Evolutionary conservation across 2,113 vertebrate species (phyloP).

Genomic region (Hippocampus zosterae): DNA sequence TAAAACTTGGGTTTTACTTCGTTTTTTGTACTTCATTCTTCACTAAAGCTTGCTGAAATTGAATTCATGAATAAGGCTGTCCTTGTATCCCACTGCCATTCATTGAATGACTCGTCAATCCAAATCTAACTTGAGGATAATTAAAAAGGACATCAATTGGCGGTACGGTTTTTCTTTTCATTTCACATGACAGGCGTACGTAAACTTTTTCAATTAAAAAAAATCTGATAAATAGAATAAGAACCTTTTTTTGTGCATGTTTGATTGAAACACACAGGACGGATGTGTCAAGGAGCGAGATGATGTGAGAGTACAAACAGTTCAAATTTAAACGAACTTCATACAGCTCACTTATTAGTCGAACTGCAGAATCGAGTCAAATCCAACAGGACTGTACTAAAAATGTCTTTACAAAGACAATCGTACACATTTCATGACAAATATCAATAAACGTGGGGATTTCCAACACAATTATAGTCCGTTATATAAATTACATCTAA

Average conservation of each 20-base stretch:
- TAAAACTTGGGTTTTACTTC: neutral
- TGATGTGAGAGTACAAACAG: neutral
- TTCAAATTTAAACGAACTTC: neutral
- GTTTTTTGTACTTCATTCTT: conserved; percentile 21
- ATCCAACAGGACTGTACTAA: neutral
- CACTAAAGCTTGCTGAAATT: conserved; percentile 42
- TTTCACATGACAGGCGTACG: conserved; percentile 41
- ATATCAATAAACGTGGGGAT: too few species aligned
- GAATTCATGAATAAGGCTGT: conserved; percentile 43
- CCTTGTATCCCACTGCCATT: conserved; percentile 47
- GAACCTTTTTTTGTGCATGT: conserved; percentile 10
- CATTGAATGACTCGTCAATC: conserved; percentile 64
- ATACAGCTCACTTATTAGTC: neutral
- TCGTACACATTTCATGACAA: neutral
- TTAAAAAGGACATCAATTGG: conserved; percentile 59
- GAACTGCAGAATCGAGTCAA: neutral
- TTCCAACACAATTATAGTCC: neutral
- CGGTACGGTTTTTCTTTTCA: conserved; percentile 32
- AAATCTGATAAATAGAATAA: conserved; percentile 18
- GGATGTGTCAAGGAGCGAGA: neutral
- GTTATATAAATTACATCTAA: too few species aligned
- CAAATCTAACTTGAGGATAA: conserved; percentile 50
- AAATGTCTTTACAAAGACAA: neutral
- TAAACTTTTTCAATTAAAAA: conserved; percentile 27
- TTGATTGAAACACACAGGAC: conserved; percentile 5